A percentile compares a stretch with the other conserved stretches of the same genome.
phyloP scores from a whole-genome alignment of 2,888 invertebrate species.

The Tinea pellionella region DNA sequence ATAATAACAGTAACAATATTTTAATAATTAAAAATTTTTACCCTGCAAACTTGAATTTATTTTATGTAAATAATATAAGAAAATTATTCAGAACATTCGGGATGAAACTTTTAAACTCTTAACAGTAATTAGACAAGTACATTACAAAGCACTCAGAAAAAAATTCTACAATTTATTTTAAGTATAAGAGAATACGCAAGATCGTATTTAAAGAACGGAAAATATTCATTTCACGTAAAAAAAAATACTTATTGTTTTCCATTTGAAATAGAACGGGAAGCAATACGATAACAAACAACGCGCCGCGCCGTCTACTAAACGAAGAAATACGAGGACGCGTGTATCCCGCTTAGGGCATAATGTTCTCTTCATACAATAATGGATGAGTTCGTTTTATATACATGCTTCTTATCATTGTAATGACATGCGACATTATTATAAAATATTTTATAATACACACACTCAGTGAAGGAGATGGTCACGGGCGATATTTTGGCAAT shows the following conservation, averaged over 20 bases:
- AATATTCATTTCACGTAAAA: background rate
- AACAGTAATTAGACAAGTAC: too few relatives aligned
- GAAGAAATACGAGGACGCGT: slow-evolving; percentile 2
- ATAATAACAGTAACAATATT: too few relatives aligned
- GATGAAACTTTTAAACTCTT: too few relatives aligned
- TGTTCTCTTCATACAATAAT: background rate
- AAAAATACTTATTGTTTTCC: background rate
- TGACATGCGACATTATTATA: background rate
- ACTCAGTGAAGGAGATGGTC: background rate
- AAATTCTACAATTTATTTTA: background rate
- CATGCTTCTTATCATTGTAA: background rate
- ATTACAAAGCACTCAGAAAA: too few relatives aligned
- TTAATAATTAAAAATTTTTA: too few relatives aligned
- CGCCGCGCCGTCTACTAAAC: slow-evolving; percentile 6
- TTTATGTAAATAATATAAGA: too few relatives aligned
- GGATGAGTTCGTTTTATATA: background rate
- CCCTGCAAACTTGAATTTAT: too few relatives aligned
- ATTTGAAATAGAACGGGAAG: background rate
- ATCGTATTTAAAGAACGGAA: background rate
- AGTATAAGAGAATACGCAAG: background rate
- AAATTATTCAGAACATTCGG: too few relatives aligned
- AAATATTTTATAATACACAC: background rate
- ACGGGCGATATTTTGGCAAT: slow-evolving; percentile 36
- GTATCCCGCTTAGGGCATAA: background rate
- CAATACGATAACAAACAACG: background rate